phyloP scores from a whole-genome alignment of 2,888 invertebrate genomes.

The Lathronympha strigana region DNA sequence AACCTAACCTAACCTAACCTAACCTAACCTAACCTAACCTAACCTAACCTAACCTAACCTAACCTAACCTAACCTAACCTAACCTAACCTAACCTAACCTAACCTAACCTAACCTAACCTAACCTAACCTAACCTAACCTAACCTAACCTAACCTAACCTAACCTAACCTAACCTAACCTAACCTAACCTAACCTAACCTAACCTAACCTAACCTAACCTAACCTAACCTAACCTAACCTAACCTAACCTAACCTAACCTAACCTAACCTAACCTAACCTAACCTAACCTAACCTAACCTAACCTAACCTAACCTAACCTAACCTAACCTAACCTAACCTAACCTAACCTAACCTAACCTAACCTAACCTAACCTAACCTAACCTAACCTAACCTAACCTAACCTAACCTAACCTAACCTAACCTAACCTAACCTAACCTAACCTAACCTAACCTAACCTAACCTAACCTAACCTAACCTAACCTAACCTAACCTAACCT shows the following conservation, averaged over 20 bases:
- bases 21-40: slow-evolving; percentile 5
- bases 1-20: slow-evolving; percentile 6
- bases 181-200: slow-evolving; percentile 6
- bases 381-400: slow-evolving; percentile 3
- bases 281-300: slow-evolving; percentile 1
- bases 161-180: slow-evolving; percentile 6
- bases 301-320: slow-evolving; percentile 6
- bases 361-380: slow-evolving; percentile 4
- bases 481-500: slow-evolving; percentile 3
- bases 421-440: slow-evolving; percentile 3
- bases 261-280: slow-evolving; percentile 4
- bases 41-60: slow-evolving; percentile 3
- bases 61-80: slow-evolving; percentile 6
- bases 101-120: slow-evolving; percentile 6
- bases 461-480: slow-evolving; percentile 3
- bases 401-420: slow-evolving; percentile 2
- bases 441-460: slow-evolving; percentile 3
- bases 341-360: slow-evolving; percentile 5
- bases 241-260: slow-evolving; percentile 6
- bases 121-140: slow-evolving; percentile 6
- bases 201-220: slow-evolving; percentile 6
- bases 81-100: slow-evolving; percentile 6
- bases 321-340: slow-evolving; percentile 6
- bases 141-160: slow-evolving; percentile 5
- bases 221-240: slow-evolving; percentile 5